Evolutionary conservation across 2,888 invertebrate species (phyloP).

Genomic region (Nomada ferruginata): DNA sequence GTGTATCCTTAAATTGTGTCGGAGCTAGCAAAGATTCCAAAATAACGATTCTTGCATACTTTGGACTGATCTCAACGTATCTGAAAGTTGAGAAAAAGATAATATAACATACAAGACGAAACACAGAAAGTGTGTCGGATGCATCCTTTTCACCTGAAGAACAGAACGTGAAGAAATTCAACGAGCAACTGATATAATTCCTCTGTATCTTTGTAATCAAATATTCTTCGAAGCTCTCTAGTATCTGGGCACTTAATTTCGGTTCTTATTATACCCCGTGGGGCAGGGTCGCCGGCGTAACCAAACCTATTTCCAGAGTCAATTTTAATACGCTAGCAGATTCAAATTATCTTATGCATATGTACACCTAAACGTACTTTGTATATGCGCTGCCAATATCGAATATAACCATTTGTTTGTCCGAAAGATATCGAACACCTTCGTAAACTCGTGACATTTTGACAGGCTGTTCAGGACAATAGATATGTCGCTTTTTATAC

Average conservation of each 20-base stretch:
- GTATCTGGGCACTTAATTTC: slow-evolving; percentile 89
- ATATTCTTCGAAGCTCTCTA: slow-evolving; percentile 87
- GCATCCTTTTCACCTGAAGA: slow-evolving; percentile 90
- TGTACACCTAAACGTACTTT: slow-evolving; percentile 88
- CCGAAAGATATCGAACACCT: slow-evolving; percentile 91
- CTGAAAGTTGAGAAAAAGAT: slow-evolving; percentile 84
- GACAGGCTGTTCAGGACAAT: neutral
- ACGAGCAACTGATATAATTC: slow-evolving; percentile 94
- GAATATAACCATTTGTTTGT: slow-evolving; percentile 94
- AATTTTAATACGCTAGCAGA: neutral
- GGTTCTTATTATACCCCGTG: slow-evolving; percentile 94
- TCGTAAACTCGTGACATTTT: slow-evolving; percentile 91
- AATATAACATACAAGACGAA: slow-evolving; percentile 16
- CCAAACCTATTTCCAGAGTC: slow-evolving; percentile 89
- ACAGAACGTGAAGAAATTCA: slow-evolving; percentile 94
- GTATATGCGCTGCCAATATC: slow-evolving; percentile 97
- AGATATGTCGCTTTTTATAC: no score
- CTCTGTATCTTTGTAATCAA: slow-evolving; percentile 87
- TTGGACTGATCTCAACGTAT: slow-evolving; percentile 95
- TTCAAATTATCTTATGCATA: slow-evolving; percentile 12
- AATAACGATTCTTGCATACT: slow-evolving; percentile 95
- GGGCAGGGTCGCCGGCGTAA: slow-evolving; percentile 95
- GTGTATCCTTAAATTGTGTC: slow-evolving; percentile 92
- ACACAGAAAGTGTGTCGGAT: neutral
- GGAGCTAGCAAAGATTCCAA: slow-evolving; percentile 95